These are phyloP conservation scores for Scatophagus argus DNA, from an alignment of 2,113 vertebrate genomes.

Conservation along the genomic window DNA sequence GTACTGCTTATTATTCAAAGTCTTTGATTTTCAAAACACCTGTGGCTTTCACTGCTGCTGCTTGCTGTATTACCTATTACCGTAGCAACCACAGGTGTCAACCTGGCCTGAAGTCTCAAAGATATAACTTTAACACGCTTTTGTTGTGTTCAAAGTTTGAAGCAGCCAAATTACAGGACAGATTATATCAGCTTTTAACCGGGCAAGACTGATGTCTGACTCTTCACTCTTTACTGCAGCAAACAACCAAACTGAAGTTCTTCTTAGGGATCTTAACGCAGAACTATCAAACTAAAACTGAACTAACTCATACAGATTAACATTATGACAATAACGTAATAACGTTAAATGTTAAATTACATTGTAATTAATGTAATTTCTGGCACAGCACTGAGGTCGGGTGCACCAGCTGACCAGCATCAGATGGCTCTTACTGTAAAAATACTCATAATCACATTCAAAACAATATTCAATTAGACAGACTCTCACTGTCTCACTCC, in stretches of 20 bases:
- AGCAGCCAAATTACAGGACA: background rate
- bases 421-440: background rate
- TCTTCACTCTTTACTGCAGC: too few relatives aligned
- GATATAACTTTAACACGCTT: background rate
- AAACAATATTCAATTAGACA: constrained; percentile 21
- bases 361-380: too few relatives aligned
- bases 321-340: too few relatives aligned
- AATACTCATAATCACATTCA: constrained; percentile 12
- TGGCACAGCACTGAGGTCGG: background rate
- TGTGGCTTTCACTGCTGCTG: too few relatives aligned
- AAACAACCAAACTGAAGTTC: too few relatives aligned
- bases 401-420: background rate
- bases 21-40: too few relatives aligned
- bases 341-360: too few relatives aligned
- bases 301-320: too few relatives aligned
- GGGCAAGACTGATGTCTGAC: background rate
- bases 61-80: background rate
- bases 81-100: background rate
- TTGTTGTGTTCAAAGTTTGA: too few relatives aligned
- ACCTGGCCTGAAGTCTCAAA: background rate
- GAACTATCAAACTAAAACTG: too few relatives aligned
- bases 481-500: background rate
- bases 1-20: too few relatives aligned
- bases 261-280: too few relatives aligned
- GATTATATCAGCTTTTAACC: background rate